phyloP scores from a whole-genome alignment of 1,140 invertebrate genomes.

The Ceratina calcarata region DNA sequence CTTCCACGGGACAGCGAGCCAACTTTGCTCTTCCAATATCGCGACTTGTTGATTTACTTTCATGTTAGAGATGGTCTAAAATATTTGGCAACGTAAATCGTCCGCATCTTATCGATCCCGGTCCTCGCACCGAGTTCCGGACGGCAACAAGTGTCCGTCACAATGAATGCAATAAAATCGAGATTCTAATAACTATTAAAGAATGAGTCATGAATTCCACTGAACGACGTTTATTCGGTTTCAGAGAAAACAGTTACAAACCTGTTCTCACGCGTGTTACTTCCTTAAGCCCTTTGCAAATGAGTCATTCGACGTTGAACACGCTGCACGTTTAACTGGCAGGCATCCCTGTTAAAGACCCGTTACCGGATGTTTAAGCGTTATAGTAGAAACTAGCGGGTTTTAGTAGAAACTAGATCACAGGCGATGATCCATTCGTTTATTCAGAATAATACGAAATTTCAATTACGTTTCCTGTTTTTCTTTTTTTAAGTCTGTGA shows the following conservation, averaged over 20 bases:
- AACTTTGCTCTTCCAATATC: background rate
- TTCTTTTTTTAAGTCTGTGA: no score
- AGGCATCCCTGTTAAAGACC: background rate
- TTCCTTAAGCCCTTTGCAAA: background rate
- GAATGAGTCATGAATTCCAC: background rate
- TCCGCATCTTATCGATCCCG: background rate
- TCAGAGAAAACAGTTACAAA: background rate
- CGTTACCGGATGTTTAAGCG: background rate
- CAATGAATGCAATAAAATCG: no score
- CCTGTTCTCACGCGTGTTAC: background rate
- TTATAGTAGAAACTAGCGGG: background rate
- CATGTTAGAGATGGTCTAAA: background rate
- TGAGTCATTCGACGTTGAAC: constrained; percentile 15
- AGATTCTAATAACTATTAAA: background rate
- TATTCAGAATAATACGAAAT: no score
- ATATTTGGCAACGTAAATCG: constrained; percentile 16
- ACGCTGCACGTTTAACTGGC: constrained; percentile 11
- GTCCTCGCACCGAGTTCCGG: background rate
- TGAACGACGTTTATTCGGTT: background rate
- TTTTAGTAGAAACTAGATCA: background rate
- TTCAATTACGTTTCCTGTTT: no score
- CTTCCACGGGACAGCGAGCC: background rate
- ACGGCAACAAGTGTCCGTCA: background rate
- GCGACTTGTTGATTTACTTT: constrained; percentile 18
- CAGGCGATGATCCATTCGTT: no score